phyloP scores from a whole-genome alignment of 2,888 invertebrate genomes.

The Alviniconcha strummeri region DNA sequence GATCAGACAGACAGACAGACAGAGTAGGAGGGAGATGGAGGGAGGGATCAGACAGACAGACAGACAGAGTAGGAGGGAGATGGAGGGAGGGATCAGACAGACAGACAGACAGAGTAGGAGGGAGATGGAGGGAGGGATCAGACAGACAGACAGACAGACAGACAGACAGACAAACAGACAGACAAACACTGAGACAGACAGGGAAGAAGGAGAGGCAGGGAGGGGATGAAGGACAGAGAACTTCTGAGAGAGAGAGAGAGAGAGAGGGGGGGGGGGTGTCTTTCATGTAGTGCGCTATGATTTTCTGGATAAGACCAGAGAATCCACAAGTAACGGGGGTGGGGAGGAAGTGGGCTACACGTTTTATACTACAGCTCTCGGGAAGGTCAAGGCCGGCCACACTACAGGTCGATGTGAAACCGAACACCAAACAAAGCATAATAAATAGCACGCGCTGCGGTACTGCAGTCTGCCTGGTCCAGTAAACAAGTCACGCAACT shows the following conservation, averaged over 20 bases:
- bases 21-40: neutral
- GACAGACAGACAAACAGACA: neutral
- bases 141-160: constrained; percentile 1
- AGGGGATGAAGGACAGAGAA: no score
- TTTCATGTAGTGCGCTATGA: no score
- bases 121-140: neutral
- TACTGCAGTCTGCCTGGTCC: no score
- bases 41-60: neutral
- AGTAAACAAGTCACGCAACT: no score
- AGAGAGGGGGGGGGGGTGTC: neutral
- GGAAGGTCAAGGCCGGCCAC: no score
- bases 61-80: neutral
- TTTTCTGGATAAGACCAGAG: neutral
- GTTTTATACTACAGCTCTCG: no score
- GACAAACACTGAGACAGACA: neutral
- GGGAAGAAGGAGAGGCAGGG: neutral
- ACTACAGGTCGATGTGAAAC: no score
- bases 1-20: neutral
- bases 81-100: constrained; percentile 4
- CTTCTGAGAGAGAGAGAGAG: neutral
- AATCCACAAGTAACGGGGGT: no score
- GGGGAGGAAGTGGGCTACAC: no score
- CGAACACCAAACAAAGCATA: no score
- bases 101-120: neutral
- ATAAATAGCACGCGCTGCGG: no score